Evolutionary conservation across 2,888 invertebrate genomes (phyloP).

Genomic region (Tuberolachnus salignus): DNA sequence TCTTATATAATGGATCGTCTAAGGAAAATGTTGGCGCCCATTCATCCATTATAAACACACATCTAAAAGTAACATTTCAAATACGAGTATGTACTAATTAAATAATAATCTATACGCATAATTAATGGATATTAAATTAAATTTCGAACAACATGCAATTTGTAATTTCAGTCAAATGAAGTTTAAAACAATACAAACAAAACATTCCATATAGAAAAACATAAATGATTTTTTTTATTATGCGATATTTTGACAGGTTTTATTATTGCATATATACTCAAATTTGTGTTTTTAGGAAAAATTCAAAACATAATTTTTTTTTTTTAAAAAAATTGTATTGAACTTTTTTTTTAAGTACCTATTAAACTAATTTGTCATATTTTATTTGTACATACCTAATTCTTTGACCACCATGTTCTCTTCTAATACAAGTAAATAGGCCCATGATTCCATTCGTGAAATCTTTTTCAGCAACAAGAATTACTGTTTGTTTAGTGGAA

Average conservation of each 20-base stretch:
- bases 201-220: too few species aligned
- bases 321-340: too few species aligned
- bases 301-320: too few species aligned
- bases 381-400: constrained; percentile 62
- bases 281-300: too few species aligned
- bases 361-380: too few species aligned
- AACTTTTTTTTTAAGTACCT: too few species aligned
- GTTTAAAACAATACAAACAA: too few species aligned
- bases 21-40: constrained; percentile 72
- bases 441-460: constrained; percentile 82
- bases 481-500: constrained; percentile 65
- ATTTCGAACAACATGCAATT: too few species aligned
- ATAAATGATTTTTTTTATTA: too few species aligned
- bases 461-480: constrained; percentile 73
- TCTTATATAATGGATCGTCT: constrained; percentile 70
- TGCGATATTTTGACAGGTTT: too few species aligned
- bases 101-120: constrained; percentile 64
- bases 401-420: constrained; percentile 75
- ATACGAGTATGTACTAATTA: not conserved
- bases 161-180: too few species aligned
- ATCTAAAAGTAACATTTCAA: constrained; percentile 61
- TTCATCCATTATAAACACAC: constrained; percentile 68
- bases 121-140: constrained; percentile 65
- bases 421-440: constrained; percentile 83
- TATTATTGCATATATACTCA: too few species aligned